phyloP scores from a whole-genome alignment of 2,888 invertebrate species.

The Drosophila hawaiiensis region DNA sequence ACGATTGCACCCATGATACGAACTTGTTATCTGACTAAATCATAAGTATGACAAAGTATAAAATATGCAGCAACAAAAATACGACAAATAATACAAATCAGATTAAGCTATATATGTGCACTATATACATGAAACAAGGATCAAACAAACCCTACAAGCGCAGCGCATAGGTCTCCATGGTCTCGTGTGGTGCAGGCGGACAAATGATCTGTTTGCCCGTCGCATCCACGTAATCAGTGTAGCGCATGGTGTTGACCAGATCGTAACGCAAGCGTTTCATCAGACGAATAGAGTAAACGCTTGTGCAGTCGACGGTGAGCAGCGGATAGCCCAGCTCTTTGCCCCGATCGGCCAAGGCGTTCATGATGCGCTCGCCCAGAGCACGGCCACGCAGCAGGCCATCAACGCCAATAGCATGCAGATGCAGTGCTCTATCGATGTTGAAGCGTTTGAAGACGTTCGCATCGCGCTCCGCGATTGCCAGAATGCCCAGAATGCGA shows the following conservation, averaged over 20 bases:
- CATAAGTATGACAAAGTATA: background rate
- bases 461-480: conserved; percentile 72
- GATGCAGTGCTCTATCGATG: conserved; percentile 74
- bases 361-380: conserved; percentile 74
- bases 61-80: background rate
- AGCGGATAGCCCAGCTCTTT: conserved; percentile 67
- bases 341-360: conserved; percentile 60
- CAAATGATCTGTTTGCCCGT: conserved; percentile 72
- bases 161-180: conserved; percentile 75
- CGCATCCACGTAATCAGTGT: conserved; percentile 70
- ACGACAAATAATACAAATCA: background rate
- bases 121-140: background rate
- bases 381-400: conserved; percentile 70
- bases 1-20: background rate
- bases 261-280: conserved; percentile 75
- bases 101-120: background rate
- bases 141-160: conserved; percentile 12
- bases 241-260: conserved; percentile 68
- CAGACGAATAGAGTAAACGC: conserved; percentile 78
- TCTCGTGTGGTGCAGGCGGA: conserved; percentile 75
- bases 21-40: background rate
- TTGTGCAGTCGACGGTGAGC: conserved; percentile 81
- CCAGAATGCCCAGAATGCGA: conserved; percentile 71
- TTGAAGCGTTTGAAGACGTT: conserved; percentile 73
- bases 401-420: conserved; percentile 80